Base-by-base conservation (phyloP, 2,113 vertebrate species). In the Erpornis zantholeuca region DNA sequence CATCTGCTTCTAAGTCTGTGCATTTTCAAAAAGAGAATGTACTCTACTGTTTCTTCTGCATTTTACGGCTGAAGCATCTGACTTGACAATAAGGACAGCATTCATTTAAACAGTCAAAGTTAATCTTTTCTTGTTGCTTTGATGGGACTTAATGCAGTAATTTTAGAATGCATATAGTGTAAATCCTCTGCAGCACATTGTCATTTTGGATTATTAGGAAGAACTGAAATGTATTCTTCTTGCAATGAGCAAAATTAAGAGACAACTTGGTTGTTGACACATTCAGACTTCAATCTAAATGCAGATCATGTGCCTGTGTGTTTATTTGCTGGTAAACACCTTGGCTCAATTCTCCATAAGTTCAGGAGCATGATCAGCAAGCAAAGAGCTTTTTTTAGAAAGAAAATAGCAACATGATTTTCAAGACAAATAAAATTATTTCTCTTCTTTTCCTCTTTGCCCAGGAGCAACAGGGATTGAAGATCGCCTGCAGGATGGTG, bases 391-490 rank as follows among this genome's bases (percentile, higher is more conserved):
- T 73, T 42, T 59, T 40, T 63, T 52, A 15, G 72, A 70, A 15
- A 59, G 59, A 15, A 71, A 86, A 82, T 2, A 28, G 66, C 22
- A n/a, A 27, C 29, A 5, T 72, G 49, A 28, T 44, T 76, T 57
- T 50, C 21, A 57, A 52, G 44, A 53, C 7, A 63, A 78, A 54
- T 21, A 71, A 73, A 84, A 40, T 23, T 28, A 21, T 38, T 69
- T 31, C 56, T 29, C 28, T 87, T 57, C 20, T 95, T 83, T 77
- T 86, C 22, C 47, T 87, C 44, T 54, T 95, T 82, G n/a, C 75
- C 59, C 96, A 99, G 99, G 99, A 88, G 98, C 99, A 77, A 99
- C 99, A 15, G 99, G 99, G 50, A 98, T 99, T n/a, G 99, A 99
- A 97, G 99, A 99, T 92, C 98, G 98, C 64, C 98, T 99, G 50